Percentiles rank a stretch among this genome's conserved stretches.
Evolutionary conservation across 1,140 invertebrate species (phyloP).

Genomic region (Maniola jurtina): DNA sequence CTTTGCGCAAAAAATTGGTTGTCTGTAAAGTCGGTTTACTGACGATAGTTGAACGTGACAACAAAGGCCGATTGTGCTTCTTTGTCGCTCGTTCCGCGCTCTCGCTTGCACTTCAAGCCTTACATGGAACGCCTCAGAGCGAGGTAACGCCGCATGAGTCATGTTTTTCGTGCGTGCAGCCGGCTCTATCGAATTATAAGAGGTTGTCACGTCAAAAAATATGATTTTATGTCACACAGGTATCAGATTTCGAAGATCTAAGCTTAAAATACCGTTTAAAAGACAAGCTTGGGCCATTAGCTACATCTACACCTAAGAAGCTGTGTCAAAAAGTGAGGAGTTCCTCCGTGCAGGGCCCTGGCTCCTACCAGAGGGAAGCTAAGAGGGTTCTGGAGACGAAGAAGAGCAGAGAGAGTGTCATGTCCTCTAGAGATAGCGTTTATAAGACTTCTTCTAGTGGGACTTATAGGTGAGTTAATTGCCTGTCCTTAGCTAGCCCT

Average conservation of each 20-base stretch:
- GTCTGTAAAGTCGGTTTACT: too few species aligned
- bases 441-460: slow-evolving; percentile 32
- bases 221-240: slow-evolving; percentile 34
- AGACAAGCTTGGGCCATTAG: slow-evolving; percentile 37
- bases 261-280: slow-evolving; percentile 52
- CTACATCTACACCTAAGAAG: slow-evolving; percentile 54
- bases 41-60: too few species aligned
- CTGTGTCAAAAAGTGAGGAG: slow-evolving; percentile 37
- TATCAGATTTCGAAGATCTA: slow-evolving; percentile 64
- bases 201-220: too few species aligned
- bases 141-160: too few species aligned
- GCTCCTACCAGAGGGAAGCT: slow-evolving; percentile 32
- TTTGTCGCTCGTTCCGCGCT: too few species aligned
- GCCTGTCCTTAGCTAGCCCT: too few species aligned
- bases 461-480: slow-evolving; percentile 41
- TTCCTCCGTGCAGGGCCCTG: slow-evolving; percentile 42
- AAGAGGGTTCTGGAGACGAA: slow-evolving; percentile 38
- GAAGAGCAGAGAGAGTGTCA: slow-evolving; percentile 38
- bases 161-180: too few species aligned
- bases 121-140: too few species aligned
- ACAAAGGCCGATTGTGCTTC: too few species aligned
- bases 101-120: too few species aligned
- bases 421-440: slow-evolving; percentile 35
- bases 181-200: too few species aligned
- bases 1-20: too few species aligned